Base-by-base conservation (phyloP, 2,797 vertebrate species). In the Sciurus vulgaris region DNA sequence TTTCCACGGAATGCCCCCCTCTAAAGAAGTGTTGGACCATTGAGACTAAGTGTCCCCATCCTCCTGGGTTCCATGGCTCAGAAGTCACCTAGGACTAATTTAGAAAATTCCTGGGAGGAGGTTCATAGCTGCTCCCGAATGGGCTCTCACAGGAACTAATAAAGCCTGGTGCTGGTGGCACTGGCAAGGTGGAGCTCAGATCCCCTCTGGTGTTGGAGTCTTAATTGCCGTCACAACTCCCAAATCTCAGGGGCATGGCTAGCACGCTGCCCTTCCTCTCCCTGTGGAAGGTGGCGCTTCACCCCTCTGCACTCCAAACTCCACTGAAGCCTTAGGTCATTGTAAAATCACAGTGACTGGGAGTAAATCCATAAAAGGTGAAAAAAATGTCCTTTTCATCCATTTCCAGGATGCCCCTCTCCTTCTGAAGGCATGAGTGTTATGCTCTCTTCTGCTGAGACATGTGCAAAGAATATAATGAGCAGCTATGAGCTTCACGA, bases 211-310 rank as follows among this genome's bases (percentile, higher is more conserved):
- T 30, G 38, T 22, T 67, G 6, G 18, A 77, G 3, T 56, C 6
- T 76, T 96, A 94, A 93, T 89, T 94, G 54, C 9, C 77, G 28
- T 47, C 35, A 28, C 47, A 61, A 79, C n/a, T 86, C 38, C 35
- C 41, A 81, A 33, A 38, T 54, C 91, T 90, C 91, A 87, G 41
- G 56, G 88, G 54, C 28, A 56, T 44, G 10, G 33, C 59, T 59
- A 73, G 15, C 17, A 49, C 47, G 59, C 24, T 59, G 22, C 28
- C 28, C 70, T 84, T 86, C 7, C 65, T 86, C 26, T 81, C 69
- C 67, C 51, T 13, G 12, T 56, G 63, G 47, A 86, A 51, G 28
- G 4, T 18, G 77, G 7, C 54, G 69, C 47, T 92, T 38, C 5
- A 44, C 67, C 41, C 5, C 54, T 69, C 33, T 95, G 22, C 14